These are phyloP conservation scores for Salmo trutta DNA, from an alignment of 2,797 vertebrate genomes.

Conservation along the genomic window DNA sequence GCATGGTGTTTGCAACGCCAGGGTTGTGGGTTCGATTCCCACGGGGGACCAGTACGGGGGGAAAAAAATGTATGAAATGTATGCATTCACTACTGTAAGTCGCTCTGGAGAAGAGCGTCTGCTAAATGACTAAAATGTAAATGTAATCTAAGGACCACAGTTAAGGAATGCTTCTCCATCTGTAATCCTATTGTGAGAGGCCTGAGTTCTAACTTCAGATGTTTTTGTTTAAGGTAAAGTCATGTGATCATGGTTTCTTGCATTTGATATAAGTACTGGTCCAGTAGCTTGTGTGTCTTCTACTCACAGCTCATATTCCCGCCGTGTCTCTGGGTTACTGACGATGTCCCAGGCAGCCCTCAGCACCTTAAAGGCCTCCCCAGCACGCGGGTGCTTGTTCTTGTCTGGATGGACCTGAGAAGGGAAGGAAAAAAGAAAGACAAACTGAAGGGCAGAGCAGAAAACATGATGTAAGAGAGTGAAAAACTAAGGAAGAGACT, in stretches of 20 bases:
- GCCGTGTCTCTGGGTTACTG: slow-evolving; percentile 88
- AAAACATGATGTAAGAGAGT: neutral
- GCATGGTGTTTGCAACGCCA: too few species aligned
- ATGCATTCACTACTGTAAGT: too few species aligned
- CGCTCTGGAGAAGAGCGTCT: too few species aligned
- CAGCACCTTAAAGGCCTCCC: slow-evolving; percentile 94
- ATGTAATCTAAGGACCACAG: too few species aligned
- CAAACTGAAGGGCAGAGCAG: neutral
- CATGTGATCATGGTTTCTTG: neutral
- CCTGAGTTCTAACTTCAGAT: too few species aligned
- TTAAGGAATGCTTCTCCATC: too few species aligned
- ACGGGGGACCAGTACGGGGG: too few species aligned
- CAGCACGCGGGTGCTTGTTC: slow-evolving; percentile 91
- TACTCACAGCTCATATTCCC: slow-evolving; percentile 91
- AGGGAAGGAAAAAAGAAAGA: slow-evolving; percentile 22
- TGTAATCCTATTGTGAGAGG: too few species aligned
- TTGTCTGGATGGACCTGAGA: slow-evolving; percentile 95
- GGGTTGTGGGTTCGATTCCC: too few species aligned
- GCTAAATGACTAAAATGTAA: too few species aligned
- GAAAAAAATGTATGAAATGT: too few species aligned
- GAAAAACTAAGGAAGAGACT: neutral
- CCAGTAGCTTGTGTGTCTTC: slow-evolving; percentile 58
- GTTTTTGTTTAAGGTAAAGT: too few species aligned
- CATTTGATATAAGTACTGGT: neutral
- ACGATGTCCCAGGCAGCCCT: slow-evolving; percentile 94